Evolutionary conservation across 2,888 invertebrate species (phyloP).

Genomic region (Oasisia sp.): DNA sequence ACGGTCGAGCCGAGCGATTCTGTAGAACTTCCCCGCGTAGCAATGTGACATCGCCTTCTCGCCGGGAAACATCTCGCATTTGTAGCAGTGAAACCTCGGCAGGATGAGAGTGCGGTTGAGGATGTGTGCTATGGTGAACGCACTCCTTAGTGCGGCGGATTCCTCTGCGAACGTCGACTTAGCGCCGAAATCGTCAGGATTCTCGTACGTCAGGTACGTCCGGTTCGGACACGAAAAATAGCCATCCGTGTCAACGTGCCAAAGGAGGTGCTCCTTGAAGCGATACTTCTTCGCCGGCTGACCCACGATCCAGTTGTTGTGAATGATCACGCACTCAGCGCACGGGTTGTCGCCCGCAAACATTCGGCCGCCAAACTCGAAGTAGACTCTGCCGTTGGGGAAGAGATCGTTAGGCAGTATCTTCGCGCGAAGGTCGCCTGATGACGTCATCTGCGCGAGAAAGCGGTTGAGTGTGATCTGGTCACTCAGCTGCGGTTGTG

Average conservation of each 20-base stretch:
- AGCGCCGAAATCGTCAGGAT: slow-evolving; percentile 21
- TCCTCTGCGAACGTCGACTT: slow-evolving; percentile 21
- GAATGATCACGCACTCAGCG: slow-evolving; percentile 31
- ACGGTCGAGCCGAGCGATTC: no score
- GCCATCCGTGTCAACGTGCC: slow-evolving; percentile 24
- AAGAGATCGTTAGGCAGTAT: not conserved
- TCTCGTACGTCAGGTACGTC: slow-evolving; percentile 25
- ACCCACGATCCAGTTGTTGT: slow-evolving; percentile 35
- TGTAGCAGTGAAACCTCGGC: slow-evolving; percentile 29
- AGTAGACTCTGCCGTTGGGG: slow-evolving; percentile 27
- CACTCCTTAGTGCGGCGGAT: slow-evolving; percentile 22
- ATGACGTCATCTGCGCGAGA: slow-evolving; percentile 26
- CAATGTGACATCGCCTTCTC: no score
- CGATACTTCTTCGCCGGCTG: slow-evolving; percentile 30
- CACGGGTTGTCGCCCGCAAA: slow-evolving; percentile 32
- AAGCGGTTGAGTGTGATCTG: slow-evolving; percentile 30
- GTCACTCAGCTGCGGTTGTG: slow-evolving; percentile 20
- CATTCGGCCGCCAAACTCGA: slow-evolving; percentile 29
- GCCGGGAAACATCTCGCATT: not conserved
- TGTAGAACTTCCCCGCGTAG: no score
- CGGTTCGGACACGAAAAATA: slow-evolving; percentile 26
- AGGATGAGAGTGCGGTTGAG: slow-evolving; percentile 29
- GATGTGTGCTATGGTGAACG: slow-evolving; percentile 28
- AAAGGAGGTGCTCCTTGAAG: slow-evolving; percentile 31
- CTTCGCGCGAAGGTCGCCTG: not conserved